Evolutionary conservation across 2,888 invertebrate species (phyloP).

Genomic region (Argynnis bischoffii): DNA sequence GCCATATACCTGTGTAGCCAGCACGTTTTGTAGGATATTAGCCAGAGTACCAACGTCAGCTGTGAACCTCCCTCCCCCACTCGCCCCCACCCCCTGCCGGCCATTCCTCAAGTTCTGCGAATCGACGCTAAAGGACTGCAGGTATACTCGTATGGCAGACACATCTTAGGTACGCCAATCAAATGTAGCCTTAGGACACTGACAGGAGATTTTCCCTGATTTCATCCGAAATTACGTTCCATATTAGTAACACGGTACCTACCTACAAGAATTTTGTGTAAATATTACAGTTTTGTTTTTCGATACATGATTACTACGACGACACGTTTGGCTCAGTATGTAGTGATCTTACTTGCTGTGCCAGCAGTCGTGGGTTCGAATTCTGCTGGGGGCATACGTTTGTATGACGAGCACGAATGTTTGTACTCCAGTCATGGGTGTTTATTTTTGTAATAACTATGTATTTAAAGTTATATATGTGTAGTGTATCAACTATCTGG

Average conservation of each 20-base stretch:
- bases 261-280: not conserved
- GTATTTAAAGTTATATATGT: too few relatives aligned
- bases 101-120: slow-evolving; percentile 56
- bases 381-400: too few relatives aligned
- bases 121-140: slow-evolving; percentile 53
- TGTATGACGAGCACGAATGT: too few relatives aligned
- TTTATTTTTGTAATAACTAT: too few relatives aligned
- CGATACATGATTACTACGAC: too few relatives aligned
- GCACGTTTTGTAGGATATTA: slow-evolving; percentile 37
- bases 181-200: slow-evolving; percentile 18
- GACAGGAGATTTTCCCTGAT: slow-evolving; percentile 6
- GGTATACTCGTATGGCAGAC: slow-evolving; percentile 20
- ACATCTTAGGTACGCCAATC: slow-evolving; percentile 29
- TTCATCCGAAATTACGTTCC: not conserved
- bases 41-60: slow-evolving; percentile 46
- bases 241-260: not conserved
- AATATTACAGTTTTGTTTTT: not conserved
- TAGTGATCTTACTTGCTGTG: too few relatives aligned
- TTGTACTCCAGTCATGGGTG: too few relatives aligned
- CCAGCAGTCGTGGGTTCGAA: too few relatives aligned
- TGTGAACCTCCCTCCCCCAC: slow-evolving; percentile 44
- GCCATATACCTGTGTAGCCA: slow-evolving; percentile 20
- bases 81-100: slow-evolving; percentile 34
- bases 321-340: too few relatives aligned
- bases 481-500: too few relatives aligned